Percentiles rank a stretch among this genome's conserved stretches.
phyloP scores from a whole-genome alignment of 2,888 invertebrate genomes.

The Polietes domitor region DNA sequence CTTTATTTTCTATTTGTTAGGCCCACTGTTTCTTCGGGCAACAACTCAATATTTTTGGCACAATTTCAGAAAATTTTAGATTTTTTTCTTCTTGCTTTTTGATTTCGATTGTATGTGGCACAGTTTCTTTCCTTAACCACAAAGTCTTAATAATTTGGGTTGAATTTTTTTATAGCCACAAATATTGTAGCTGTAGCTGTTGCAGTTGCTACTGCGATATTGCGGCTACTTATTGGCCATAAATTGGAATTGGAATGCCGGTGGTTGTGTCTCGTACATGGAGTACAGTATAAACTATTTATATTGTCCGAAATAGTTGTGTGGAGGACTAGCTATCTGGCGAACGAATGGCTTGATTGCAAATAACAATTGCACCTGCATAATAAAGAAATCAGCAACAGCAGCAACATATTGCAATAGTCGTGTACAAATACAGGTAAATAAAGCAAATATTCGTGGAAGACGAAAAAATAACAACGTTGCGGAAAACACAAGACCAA shows the following conservation, averaged over 20 bases:
- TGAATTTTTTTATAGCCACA: conserved; percentile 38
- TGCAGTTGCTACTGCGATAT: neutral
- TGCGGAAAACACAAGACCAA: too few species aligned
- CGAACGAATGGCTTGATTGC: conserved; percentile 24
- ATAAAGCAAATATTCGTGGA: conserved; percentile 16
- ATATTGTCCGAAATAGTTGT: conserved; percentile 44
- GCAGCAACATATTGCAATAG: conserved; percentile 22
- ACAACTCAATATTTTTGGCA: conserved; percentile 48
- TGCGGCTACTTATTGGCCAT: conserved; percentile 49
- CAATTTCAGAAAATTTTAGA: conserved; percentile 41
- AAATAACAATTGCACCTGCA: conserved; percentile 63
- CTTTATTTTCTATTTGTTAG: too few species aligned
- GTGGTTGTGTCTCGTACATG: conserved; percentile 29
- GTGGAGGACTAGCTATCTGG: conserved; percentile 3
- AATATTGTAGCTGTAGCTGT: conserved; percentile 8
- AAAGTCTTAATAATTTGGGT: conserved; percentile 51
- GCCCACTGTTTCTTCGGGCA: neutral
- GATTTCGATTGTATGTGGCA: conserved; percentile 36
- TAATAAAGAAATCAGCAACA: conserved; percentile 35
- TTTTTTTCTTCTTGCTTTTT: conserved; percentile 11
- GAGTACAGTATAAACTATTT: neutral
- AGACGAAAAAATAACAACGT: conserved; percentile 36
- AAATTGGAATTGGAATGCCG: conserved; percentile 56
- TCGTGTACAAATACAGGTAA: conserved; percentile 55
- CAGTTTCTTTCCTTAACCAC: conserved; percentile 59